These are phyloP conservation scores for Drosophila pallidifrons DNA, from an alignment of 1,140 invertebrate species.

Conservation along the genomic window DNA sequence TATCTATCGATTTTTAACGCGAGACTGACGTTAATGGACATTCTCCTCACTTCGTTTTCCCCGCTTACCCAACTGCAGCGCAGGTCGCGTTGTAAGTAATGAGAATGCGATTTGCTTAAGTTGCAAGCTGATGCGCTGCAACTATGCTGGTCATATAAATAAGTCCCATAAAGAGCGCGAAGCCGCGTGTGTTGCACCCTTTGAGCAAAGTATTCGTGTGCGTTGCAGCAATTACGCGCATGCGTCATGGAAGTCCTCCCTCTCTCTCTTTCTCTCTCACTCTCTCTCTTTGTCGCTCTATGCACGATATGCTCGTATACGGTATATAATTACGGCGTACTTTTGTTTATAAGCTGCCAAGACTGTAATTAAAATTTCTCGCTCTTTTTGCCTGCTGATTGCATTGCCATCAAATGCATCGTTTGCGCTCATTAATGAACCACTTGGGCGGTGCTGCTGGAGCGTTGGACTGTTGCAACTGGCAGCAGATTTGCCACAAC, in stretches of 20 bases:
- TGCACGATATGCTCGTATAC: constrained; percentile 12
- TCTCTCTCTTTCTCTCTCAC: background rate
- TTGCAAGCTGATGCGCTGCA: constrained; percentile 1
- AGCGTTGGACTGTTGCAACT: background rate
- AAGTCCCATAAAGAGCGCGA: constrained; percentile 35
- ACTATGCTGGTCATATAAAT: constrained; percentile 65
- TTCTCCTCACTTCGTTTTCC: background rate
- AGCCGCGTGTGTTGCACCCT: constrained; percentile 10
- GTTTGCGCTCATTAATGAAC: constrained; percentile 64
- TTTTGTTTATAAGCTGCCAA: constrained; percentile 65
- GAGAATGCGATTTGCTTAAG: constrained; percentile 61
- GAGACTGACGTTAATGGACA: constrained; percentile 79
- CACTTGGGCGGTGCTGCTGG: constrained; percentile 21
- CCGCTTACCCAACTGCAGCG: background rate
- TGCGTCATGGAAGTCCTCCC: constrained; percentile 61
- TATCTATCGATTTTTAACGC: constrained; percentile 84
- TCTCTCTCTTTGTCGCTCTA: too few relatives aligned
- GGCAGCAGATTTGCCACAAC: background rate
- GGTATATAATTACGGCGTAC: constrained; percentile 64
- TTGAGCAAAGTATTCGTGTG: constrained; percentile 41
- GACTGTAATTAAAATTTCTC: constrained; percentile 78
- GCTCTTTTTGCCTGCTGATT: constrained; percentile 68
- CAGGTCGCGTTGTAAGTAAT: constrained; percentile 50
- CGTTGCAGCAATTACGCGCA: constrained; percentile 70
- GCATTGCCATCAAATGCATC: constrained; percentile 64